A percentile compares a stretch with the other conserved stretches of the same genome.
phyloP scores from a whole-genome alignment of 2,113 vertebrate genomes.

The Aythya baeri region DNA sequence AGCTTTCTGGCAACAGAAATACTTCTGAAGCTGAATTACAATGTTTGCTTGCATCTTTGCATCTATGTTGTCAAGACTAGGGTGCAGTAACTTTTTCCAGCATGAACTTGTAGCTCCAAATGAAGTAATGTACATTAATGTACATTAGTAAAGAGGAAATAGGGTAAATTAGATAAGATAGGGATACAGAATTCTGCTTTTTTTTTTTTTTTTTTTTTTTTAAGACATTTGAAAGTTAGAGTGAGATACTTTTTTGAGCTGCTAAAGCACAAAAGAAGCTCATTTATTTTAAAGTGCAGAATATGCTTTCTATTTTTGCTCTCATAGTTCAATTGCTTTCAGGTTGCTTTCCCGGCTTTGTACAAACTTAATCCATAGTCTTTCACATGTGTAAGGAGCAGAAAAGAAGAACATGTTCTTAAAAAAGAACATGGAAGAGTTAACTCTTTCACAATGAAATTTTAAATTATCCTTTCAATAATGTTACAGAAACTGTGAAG shows the following conservation, averaged over 20 bases:
- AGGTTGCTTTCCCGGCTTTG: neutral
- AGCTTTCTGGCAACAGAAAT: neutral
- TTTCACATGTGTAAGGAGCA: neutral
- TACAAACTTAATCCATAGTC: neutral
- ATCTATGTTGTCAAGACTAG: neutral
- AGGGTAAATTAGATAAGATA: neutral
- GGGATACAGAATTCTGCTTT: neutral
- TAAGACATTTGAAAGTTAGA: neutral
- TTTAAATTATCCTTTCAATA: neutral
- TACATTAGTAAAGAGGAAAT: neutral
- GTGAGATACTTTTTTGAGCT: neutral
- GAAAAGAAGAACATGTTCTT: neutral
- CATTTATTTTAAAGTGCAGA: neutral
- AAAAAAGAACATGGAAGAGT: neutral
- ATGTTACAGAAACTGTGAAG: neutral
- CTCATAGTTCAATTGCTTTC: neutral
- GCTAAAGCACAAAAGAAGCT: neutral
- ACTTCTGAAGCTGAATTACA: neutral
- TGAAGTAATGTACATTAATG: neutral
- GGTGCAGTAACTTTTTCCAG: neutral
- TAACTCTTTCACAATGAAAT: neutral
- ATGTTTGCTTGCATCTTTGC: neutral
- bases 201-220: neutral
- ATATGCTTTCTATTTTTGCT: neutral
- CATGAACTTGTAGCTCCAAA: neutral